Evolutionary conservation across 2,797 vertebrate species (phyloP), one percentile per base, ranked within the genome.

Genomic region (Lycodopsis pacificus): DNA sequence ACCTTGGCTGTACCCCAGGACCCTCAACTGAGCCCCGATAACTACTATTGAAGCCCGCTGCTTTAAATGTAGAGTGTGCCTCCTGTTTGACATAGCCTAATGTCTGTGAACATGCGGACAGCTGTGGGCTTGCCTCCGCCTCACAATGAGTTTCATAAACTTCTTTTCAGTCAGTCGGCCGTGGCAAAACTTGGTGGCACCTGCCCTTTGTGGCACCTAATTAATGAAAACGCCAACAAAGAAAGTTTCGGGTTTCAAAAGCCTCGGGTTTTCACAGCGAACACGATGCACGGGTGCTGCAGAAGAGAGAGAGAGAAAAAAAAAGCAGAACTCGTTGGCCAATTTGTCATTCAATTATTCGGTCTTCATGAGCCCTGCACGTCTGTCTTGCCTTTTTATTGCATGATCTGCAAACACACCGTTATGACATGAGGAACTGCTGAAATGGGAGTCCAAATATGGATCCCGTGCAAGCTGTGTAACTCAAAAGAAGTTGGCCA

Each of bases 1-100:
- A 91, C 92, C 88, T 86, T 92, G 88, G 89, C 91, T 89, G 82
- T 86, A 91, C 84, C 90, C 91, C 87, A 92, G 86, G 81, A 27
- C 91, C 91, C 87, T 92, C 84, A 80, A 88, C 83, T 64, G 83
- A 90, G 89, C 87, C 77, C 85, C 85, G 90, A 91, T 90, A 82
- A 91, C 84, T 88, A 80, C 88, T 70, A 93, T 93, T 91, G 89
- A 92, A 77, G 85, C 78, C 81, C 67, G 3, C 88, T 78, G 85
- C 85, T 90, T 93, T 87, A 89, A 85, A 90, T 89, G 86, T 89
- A 86, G 85, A 88, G 86, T 75, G 86, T 85, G 86, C 88, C 91
- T 91, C 90, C 88, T 82, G 86, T 86, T 86, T 86, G 90, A 93
- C 88, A 86, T 87, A 77, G 81, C 87, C 88, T 90, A 88, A 90